These are phyloP conservation scores for Luscinia luscinia DNA, from an alignment of 2,797 vertebrate species.

Conservation along the genomic window DNA sequence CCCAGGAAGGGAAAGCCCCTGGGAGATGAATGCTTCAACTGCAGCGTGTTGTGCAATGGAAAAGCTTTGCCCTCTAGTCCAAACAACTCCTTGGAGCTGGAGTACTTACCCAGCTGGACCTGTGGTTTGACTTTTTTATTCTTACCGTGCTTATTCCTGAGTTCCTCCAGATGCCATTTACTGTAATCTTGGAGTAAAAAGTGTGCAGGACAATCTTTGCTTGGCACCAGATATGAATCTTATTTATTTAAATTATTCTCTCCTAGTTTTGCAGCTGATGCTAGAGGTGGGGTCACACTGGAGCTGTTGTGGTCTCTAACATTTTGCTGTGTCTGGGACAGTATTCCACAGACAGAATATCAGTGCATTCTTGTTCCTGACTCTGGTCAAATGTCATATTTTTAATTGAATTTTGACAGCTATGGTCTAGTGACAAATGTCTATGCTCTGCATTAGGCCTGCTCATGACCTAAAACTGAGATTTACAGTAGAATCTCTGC, in stretches of 20 bases:
- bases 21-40: neutral
- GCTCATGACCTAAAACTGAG: conserved; percentile 4
- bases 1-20: neutral
- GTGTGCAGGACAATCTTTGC: neutral
- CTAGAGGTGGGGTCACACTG: neutral
- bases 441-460: conserved; percentile 15
- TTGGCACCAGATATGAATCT: neutral
- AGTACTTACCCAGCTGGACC: neutral
- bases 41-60: neutral
- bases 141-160: neutral
- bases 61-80: neutral
- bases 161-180: neutral
- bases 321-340: neutral
- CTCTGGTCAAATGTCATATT: neutral
- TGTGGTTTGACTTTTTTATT: neutral
- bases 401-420: conserved; percentile 26
- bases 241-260: neutral
- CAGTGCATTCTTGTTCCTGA: neutral
- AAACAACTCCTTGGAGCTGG: neutral
- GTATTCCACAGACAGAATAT: neutral
- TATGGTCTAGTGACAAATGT: neutral
- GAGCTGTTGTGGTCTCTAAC: neutral
- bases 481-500: conserved; percentile 9
- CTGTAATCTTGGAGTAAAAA: neutral
- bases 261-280: neutral